Base-by-base conservation (phyloP, 2,113 vertebrate species). In the Burhinus oedicnemus region DNA sequence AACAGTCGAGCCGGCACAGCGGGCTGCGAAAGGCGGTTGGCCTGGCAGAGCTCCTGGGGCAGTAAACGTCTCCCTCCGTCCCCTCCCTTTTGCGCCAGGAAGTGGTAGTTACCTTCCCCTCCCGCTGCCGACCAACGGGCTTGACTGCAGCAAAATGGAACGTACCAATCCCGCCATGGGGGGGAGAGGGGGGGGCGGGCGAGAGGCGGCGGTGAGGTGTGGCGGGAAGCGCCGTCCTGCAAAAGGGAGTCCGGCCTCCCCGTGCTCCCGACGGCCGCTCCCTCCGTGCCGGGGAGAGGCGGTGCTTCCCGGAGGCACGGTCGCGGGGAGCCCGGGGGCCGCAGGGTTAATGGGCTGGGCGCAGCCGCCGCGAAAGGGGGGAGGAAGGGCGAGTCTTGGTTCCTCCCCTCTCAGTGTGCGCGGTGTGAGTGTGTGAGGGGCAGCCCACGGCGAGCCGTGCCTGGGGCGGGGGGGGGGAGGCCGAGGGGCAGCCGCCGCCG, bases 121-220 rank as follows among this genome's bases (percentile, higher is more conserved):
- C 70, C 78, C 65, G 83, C 71, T 15, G 58, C 84, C 11, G 77
- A 52, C 87, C 91, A 52, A 69, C 95, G 54, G 93, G 89, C 85
- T 88, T 38, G 76, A 95, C 98, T 98, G 98, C 98, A 98, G 96
- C 97, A 96, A 98, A 97, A 84, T 84, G 95, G 98, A 97, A 96
- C 84, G 98, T 98, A 98, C 98, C 98, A 99, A 88, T 87, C 32
- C 20, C 58, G 30, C 21, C 54, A 23, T n/a, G 8, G 68, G 47
- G 29, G 65, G 83, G 95, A n/a, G n/a, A n/a, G 96, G 79, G 91
- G 54, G 85, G 60, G 74, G 15, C 15, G 32, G 55, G 64, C 15
- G 82, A 16, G n/a, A 80, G 95, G 54, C 78, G 10, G 52, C 10
- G 13, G 45, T 15, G 51, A 62, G 88, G 62, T 36, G 86, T 65